Base-by-base conservation (phyloP, 2,888 invertebrate species). In the Podabrus alpinus region DNA sequence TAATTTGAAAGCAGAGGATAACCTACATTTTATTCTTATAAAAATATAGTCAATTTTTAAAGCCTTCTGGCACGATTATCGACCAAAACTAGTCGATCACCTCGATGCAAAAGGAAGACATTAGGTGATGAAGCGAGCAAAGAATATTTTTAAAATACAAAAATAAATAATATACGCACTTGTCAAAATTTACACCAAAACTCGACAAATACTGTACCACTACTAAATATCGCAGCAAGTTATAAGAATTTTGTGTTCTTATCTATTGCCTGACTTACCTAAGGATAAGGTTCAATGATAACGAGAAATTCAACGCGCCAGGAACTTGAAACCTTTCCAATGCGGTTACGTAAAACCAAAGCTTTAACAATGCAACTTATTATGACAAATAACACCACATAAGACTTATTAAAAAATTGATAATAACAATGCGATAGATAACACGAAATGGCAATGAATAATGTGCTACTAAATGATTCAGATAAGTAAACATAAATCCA, bases 171-270 rank as follows among this genome's bases (percentile, higher is more conserved):
- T n/a, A 7, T 45, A 45, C 45, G 45, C n/a, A 45, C 45, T 45
- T n/a, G n/a, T 60, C 68, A 69, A 69, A 69, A 60, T 69, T 69
- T 69, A 69, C 68, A 60, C 45, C 45, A 45, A 45, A 45, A n/a
- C n/a, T 45, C 45, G n/a, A 45, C n/a, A n/a, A 69, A 24, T 15
- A 24, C 60, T 10, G 15, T 17, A 24, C 24, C 0, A 62, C 13
- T 62, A 17, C 62, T 62, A 5, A 13, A 5, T 62, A 9, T 62
- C 5, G 16, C 2, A 9, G 16, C 10, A 16, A 16, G 7, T 16
- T 16, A 16, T 62, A 62, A 62, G 16, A 62, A 62, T 7, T 61
- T 10, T 62, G 13, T 61, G 7, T 62, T 13, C 16, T 64, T 64
- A 21, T 21, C 64, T 21, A 7, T 9, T 21, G 21, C 64, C 5